phyloP scores from a whole-genome alignment of 2,888 invertebrate species.

The Scaptomyza cyrtandrae region DNA sequence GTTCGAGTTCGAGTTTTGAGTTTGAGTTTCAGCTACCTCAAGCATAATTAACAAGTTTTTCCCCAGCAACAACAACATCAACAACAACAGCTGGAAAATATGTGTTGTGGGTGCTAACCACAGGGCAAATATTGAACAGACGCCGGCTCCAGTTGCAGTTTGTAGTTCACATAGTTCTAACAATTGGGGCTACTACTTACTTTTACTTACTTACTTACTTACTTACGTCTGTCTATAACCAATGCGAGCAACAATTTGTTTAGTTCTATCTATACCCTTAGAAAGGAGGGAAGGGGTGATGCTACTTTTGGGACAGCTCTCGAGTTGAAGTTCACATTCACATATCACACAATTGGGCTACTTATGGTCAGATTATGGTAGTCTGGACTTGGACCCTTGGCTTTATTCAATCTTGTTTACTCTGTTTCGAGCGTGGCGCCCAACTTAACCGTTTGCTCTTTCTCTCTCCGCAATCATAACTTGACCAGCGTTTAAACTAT shows the following conservation, averaged over 20 bases:
- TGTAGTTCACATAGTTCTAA: slow-evolving; percentile 52
- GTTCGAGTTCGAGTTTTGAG: background rate
- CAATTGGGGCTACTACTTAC: slow-evolving; percentile 36
- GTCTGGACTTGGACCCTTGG: slow-evolving; percentile 28
- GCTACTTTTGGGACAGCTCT: slow-evolving; percentile 38
- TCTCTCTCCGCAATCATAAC: slow-evolving; percentile 48
- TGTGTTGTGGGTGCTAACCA: slow-evolving; percentile 52
- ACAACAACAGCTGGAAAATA: slow-evolving; percentile 49
- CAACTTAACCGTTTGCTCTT: slow-evolving; percentile 23
- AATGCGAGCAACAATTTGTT: slow-evolving; percentile 6
- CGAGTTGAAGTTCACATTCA: slow-evolving; percentile 40
- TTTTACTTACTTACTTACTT: background rate
- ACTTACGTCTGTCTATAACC: background rate
- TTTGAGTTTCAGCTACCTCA: slow-evolving; percentile 26
- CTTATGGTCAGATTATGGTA: slow-evolving; percentile 61
- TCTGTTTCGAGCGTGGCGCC: slow-evolving; percentile 21
- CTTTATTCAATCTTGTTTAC: slow-evolving; percentile 11
- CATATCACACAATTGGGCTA: slow-evolving; percentile 62
- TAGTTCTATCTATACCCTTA: slow-evolving; percentile 12
- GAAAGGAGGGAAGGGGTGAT: background rate
- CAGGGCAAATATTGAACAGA: slow-evolving; percentile 60
- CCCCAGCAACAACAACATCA: slow-evolving; percentile 21
- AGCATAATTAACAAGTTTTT: slow-evolving; percentile 76
- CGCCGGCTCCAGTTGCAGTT: slow-evolving; percentile 68
- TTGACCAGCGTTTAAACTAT: slow-evolving; percentile 59